Percentiles rank a stretch among this genome's conserved stretches.
These are phyloP conservation scores for Papilio polyxenes DNA, from an alignment of 1,140 invertebrate genomes.

Conservation along the genomic window DNA sequence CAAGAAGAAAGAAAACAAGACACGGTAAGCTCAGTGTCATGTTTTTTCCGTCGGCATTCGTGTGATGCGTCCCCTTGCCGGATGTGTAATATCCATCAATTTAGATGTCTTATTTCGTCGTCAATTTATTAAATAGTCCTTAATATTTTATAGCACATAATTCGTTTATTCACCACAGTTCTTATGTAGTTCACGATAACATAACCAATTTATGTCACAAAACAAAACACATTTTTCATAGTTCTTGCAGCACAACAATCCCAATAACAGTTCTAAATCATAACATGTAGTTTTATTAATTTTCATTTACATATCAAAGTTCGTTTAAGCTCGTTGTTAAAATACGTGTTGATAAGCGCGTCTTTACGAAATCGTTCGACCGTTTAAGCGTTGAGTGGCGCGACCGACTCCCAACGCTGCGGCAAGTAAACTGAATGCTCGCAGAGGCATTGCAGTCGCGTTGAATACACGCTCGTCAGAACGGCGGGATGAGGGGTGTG, in stretches of 20 bases:
- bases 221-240: conserved; percentile 27
- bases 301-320: conserved; percentile 40
- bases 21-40: conserved; percentile 76
- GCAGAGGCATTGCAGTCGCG: conserved; percentile 75
- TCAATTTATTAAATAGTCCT: conserved; percentile 72
- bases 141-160: conserved; percentile 60
- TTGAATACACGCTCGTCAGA: conserved; percentile 67
- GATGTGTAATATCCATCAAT: conserved; percentile 79
- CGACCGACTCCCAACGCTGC: conserved; percentile 74
- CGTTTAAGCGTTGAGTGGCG: conserved; percentile 68
- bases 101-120: conserved; percentile 70
- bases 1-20: conserved; percentile 78
- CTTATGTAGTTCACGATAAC: conserved; percentile 53
- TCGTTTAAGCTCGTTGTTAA: conserved; percentile 54
- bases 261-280: conserved; percentile 31
- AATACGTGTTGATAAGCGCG: conserved; percentile 71
- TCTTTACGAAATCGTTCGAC: conserved; percentile 68
- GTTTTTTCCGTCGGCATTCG: conserved; percentile 78
- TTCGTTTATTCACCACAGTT: conserved; percentile 36
- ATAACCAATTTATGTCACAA: conserved; percentile 26
- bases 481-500: conserved; percentile 54
- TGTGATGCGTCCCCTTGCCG: conserved; percentile 72
- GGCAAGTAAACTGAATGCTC: conserved; percentile 72
- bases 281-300: conserved; percentile 37
- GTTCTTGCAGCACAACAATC: conserved; percentile 24